These are phyloP conservation scores for Geopemphigus sp. DNA, from an alignment of 1,140 invertebrate genomes.

Conservation along the genomic window DNA sequence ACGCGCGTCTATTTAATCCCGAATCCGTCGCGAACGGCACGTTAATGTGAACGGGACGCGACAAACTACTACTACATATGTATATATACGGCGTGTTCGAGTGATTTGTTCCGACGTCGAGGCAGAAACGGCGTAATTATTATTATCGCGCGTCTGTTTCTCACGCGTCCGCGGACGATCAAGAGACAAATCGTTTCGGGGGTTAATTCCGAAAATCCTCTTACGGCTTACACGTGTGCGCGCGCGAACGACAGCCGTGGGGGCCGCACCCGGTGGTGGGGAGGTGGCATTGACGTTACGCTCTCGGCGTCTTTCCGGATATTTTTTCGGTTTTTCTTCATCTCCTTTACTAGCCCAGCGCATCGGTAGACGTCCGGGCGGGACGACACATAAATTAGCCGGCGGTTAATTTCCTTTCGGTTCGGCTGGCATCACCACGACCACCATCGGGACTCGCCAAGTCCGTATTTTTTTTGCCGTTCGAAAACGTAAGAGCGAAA, in stretches of 20 bases:
- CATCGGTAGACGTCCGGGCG: background rate
- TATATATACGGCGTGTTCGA: slow-evolving; percentile 7
- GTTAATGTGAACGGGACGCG: background rate
- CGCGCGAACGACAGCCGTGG: background rate
- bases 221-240: slow-evolving; percentile 27
- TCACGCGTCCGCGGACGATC: background rate
- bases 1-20: slow-evolving; percentile 1
- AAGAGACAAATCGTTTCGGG: slow-evolving; percentile 21
- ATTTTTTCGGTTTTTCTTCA: background rate
- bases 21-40: background rate
- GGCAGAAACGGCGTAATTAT: too few relatives aligned
- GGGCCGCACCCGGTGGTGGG: too few relatives aligned
- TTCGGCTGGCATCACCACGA: slow-evolving; percentile 10
- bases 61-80: too few relatives aligned
- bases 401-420: slow-evolving; percentile 34
- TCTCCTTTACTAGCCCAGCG: background rate
- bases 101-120: slow-evolving; percentile 37
- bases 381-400: slow-evolving; percentile 35
- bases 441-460: slow-evolving; percentile 7
- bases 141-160: too few relatives aligned
- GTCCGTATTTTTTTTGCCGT: slow-evolving; percentile 1
- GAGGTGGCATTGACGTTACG: slow-evolving; percentile 46
- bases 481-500: background rate
- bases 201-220: slow-evolving; percentile 24
- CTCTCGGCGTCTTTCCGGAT: slow-evolving; percentile 33